Evolutionary conservation across 2,797 vertebrate genomes (phyloP).

Genomic region (Esox lucius): DNA sequence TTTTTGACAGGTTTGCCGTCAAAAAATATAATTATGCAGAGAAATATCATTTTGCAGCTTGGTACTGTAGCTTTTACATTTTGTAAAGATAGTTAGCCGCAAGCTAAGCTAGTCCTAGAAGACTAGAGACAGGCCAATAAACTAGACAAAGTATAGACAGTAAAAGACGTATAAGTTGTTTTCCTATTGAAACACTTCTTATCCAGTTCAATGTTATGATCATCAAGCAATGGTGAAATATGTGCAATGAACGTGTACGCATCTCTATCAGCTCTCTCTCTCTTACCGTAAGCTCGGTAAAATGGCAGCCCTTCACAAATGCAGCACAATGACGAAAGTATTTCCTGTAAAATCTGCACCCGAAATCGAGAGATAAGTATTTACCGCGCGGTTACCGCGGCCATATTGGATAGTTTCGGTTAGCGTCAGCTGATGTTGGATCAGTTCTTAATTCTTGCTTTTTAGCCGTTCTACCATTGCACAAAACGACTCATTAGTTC

Average conservation of each 20-base stretch:
- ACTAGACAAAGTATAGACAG: neutral
- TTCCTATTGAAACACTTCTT: neutral
- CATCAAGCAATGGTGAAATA: neutral
- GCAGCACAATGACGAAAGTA: slow-evolving; percentile 41
- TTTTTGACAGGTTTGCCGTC: neutral
- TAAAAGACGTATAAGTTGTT: neutral
- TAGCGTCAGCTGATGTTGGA: neutral
- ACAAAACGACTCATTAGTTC: slow-evolving; percentile 1
- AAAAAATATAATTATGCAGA: neutral
- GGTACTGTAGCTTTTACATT: no score
- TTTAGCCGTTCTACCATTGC: neutral
- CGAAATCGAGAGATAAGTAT: slow-evolving; percentile 5
- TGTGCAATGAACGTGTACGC: slow-evolving; percentile 15
- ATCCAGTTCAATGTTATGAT: neutral
- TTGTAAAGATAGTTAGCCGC: neutral
- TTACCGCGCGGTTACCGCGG: neutral
- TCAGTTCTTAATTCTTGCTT: neutral
- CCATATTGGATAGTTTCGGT: neutral
- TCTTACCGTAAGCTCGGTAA: slow-evolving; percentile 85
- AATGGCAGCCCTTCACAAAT: slow-evolving; percentile 78
- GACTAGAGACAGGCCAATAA: neutral
- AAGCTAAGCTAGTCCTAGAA: neutral
- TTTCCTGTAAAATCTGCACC: slow-evolving; percentile 70
- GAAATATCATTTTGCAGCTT: no score
- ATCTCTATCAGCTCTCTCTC: slow-evolving; percentile 29